Conservation (phyloP, 1,140 invertebrate genomes). For the Acromyrmex charruanus region DNA sequence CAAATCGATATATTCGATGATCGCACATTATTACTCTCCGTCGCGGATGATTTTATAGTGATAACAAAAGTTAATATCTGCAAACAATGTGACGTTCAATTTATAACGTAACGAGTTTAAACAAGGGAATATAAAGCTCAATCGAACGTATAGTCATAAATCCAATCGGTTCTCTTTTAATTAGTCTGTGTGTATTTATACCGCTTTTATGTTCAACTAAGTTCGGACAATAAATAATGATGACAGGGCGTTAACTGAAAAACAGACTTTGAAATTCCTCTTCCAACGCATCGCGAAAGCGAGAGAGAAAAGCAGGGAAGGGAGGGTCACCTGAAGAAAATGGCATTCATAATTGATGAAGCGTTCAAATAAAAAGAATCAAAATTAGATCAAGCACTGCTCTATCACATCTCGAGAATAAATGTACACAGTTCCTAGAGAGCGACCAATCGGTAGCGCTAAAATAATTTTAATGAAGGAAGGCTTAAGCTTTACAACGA, state of each 20-base stretch:
- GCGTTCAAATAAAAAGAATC: conserved; percentile 56
- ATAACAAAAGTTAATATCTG: conserved; percentile 18
- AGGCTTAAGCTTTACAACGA: conserved; percentile 27
- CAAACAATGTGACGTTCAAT: not conserved
- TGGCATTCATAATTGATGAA: conserved; percentile 67
- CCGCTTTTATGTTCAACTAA: not conserved
- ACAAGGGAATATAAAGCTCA: not conserved
- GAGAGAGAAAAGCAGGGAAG: not conserved
- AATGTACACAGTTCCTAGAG: conserved; percentile 25
- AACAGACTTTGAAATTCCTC: conserved; percentile 32
- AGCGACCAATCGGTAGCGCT: conserved; percentile 14
- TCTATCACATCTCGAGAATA: conserved; percentile 46
- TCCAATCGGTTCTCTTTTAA: conserved; percentile 29
- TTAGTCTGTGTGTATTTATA: conserved; percentile 35
- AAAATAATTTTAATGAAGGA: conserved; percentile 51
- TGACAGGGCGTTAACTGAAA: conserved; percentile 41
- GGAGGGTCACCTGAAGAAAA: conserved; percentile 20
- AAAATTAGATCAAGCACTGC: conserved; percentile 63
- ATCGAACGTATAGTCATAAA: conserved; percentile 27
- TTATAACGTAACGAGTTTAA: not conserved
- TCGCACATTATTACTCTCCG: not conserved
- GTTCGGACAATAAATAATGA: conserved; percentile 43
- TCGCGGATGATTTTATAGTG: not conserved
- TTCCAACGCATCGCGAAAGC: not conserved
- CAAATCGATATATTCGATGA: conserved; percentile 7